These are phyloP conservation scores for Phymastichus coffea DNA, from an alignment of 1,140 invertebrate genomes.

Conservation along the genomic window DNA sequence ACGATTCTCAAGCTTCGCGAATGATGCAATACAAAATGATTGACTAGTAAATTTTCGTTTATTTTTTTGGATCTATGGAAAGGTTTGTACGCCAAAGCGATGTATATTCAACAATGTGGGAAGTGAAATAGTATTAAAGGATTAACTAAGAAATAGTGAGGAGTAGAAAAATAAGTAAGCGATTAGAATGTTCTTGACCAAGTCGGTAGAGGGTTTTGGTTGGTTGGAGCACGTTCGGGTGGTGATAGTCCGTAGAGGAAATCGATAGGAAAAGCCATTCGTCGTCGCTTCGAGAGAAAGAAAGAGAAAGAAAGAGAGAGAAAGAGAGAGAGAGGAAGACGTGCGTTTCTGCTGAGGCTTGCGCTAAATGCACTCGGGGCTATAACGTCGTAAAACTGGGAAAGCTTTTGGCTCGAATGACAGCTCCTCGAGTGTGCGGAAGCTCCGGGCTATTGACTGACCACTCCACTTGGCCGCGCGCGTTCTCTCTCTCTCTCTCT, in stretches of 20 bases:
- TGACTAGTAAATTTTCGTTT: too few species aligned
- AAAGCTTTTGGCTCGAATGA: conserved; percentile 53
- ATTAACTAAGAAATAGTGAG: too few species aligned
- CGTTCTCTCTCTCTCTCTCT: conserved; percentile 22
- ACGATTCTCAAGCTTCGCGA: too few species aligned
- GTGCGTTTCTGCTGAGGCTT: conserved; percentile 34
- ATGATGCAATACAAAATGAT: too few species aligned
- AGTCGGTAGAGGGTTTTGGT: too few species aligned
- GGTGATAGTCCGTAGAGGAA: neutral
- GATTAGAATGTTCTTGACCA: conserved; percentile 7
- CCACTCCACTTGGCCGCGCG: conserved; percentile 47
- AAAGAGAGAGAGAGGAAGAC: neutral
- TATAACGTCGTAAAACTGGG: conserved; percentile 49
- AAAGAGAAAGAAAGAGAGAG: neutral
- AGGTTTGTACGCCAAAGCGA: too few species aligned
- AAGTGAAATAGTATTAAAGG: too few species aligned
- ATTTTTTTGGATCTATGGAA: too few species aligned
- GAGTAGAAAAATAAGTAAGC: too few species aligned
- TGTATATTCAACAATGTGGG: too few species aligned
- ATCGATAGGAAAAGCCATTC: conserved; percentile 2
- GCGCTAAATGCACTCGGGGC: conserved; percentile 46
- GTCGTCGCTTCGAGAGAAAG: neutral
- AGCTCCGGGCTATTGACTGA: conserved; percentile 54
- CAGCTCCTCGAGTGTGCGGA: conserved; percentile 50
- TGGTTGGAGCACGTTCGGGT: neutral